A percentile compares a stretch with the other conserved stretches of the same genome.
phyloP scores from a whole-genome alignment of 1,140 invertebrate species.

The Leucophenga varia region DNA sequence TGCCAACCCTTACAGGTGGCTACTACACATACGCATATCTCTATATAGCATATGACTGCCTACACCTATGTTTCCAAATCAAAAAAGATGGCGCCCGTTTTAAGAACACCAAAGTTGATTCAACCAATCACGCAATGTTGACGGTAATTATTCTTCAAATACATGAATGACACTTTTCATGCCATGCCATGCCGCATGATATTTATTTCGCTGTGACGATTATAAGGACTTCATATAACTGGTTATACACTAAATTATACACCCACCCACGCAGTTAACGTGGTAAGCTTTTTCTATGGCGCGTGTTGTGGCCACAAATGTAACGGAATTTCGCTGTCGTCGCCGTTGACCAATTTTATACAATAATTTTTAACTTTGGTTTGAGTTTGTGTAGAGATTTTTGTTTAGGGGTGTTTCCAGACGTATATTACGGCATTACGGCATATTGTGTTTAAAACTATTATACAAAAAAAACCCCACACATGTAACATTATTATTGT shows the following conservation, averaged over 20 bases:
- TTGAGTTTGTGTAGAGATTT: too few relatives aligned
- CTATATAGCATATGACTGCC: not conserved
- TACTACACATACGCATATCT: too few relatives aligned
- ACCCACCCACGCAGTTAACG: conserved; percentile 17
- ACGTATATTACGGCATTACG: too few relatives aligned
- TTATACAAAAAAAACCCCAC: too few relatives aligned
- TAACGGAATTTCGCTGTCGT: too few relatives aligned
- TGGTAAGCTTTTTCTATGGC: too few relatives aligned
- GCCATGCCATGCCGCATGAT: conserved; percentile 42
- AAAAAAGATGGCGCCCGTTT: conserved; percentile 21
- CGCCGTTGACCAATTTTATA: conserved; percentile 21
- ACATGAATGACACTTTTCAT: conserved; percentile 36
- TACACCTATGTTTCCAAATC: conserved; percentile 21
- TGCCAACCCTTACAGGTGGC: too few relatives aligned
- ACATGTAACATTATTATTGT: too few relatives aligned
- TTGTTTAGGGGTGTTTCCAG: conserved; percentile 15
- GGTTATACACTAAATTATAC: conserved; percentile 44
- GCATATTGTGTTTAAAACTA: too few relatives aligned
- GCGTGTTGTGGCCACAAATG: too few relatives aligned
- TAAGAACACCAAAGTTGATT: too few relatives aligned
- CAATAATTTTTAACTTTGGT: too few relatives aligned
- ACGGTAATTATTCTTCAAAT: conserved; percentile 54
- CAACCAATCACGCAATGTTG: conserved; percentile 57
- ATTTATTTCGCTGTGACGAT: conserved; percentile 53
- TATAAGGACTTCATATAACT: conserved; percentile 55